Evolutionary conservation across 1,140 invertebrate genomes (phyloP).

Genomic region (Aphidius gifuensis): DNA sequence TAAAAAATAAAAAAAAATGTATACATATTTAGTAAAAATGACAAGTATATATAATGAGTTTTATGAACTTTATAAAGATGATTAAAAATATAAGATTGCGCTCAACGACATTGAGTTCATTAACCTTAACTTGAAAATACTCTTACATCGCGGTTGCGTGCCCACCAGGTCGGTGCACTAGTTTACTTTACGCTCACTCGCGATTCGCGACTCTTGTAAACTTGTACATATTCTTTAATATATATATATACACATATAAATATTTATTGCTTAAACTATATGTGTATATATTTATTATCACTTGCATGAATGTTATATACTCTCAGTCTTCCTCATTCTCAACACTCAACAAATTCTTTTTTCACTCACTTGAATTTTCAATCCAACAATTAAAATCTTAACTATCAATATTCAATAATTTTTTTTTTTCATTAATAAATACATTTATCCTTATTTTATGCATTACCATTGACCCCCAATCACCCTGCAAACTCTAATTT

Average conservation of each 20-base stretch:
- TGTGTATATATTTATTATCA: neutral
- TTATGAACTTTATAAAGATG: too few species aligned
- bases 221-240: conserved; percentile 5
- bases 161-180: conserved; percentile 46
- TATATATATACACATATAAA: conserved; percentile 2
- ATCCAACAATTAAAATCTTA: too few species aligned
- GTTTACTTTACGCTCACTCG: conserved; percentile 46
- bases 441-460: too few species aligned
- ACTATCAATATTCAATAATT: too few species aligned
- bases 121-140: conserved; percentile 46
- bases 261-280: neutral
- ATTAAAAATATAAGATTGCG: conserved; percentile 3
- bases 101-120: conserved; percentile 33
- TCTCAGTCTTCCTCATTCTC: conserved; percentile 13
- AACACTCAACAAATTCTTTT: too few species aligned
- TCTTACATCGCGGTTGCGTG: conserved; percentile 49
- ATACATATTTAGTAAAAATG: too few species aligned
- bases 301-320: neutral
- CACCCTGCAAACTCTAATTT: too few species aligned
- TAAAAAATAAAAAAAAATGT: too few species aligned
- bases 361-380: too few species aligned
- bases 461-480: too few species aligned
- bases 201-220: conserved; percentile 14
- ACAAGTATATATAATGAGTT: too few species aligned
- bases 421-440: too few species aligned